Evolutionary conservation across 2,888 invertebrate species (phyloP).

Genomic region (Drosophila mimetica): DNA sequence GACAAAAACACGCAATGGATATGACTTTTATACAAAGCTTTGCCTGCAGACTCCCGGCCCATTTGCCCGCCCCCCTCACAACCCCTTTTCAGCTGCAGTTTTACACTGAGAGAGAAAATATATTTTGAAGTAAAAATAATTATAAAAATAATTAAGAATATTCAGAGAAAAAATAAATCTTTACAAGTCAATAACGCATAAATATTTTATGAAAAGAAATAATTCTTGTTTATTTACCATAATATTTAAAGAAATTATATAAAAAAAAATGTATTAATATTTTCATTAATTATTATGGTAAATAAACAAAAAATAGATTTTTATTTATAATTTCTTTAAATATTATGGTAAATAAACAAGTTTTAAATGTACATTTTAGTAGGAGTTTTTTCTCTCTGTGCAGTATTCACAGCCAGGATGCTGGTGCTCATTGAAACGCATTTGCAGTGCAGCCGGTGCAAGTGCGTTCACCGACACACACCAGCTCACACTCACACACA

Average conservation of each 20-base stretch:
- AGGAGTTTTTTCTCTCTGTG: constrained; percentile 4
- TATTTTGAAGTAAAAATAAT: no score
- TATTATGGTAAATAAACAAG: no score
- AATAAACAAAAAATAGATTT: no score
- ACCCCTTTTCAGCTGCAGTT: constrained; percentile 11
- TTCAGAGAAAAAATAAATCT: background rate
- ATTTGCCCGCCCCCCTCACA: constrained; percentile 7
- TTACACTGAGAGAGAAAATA: background rate
- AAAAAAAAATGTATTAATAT: no score
- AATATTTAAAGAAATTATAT: no score
- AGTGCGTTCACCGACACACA: constrained; percentile 25
- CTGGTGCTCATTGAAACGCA: constrained; percentile 69
- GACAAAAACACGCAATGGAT: constrained; percentile 79
- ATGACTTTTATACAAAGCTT: constrained; percentile 75
- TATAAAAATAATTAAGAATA: background rate
- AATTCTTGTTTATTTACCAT: no score
- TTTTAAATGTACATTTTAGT: background rate
- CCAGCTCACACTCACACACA: constrained; percentile 5
- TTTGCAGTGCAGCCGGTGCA: constrained; percentile 52
- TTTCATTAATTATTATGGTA: no score
- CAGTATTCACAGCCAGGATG: constrained; percentile 8
- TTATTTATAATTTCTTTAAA: no score
- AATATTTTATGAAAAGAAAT: no score
- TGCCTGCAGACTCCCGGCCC: constrained; percentile 27
- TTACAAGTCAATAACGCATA: no score